Base-by-base conservation (phyloP, 30 jellyfish, hydroid and myxozoan genomes). In the Sanderia malayensis region DNA sequence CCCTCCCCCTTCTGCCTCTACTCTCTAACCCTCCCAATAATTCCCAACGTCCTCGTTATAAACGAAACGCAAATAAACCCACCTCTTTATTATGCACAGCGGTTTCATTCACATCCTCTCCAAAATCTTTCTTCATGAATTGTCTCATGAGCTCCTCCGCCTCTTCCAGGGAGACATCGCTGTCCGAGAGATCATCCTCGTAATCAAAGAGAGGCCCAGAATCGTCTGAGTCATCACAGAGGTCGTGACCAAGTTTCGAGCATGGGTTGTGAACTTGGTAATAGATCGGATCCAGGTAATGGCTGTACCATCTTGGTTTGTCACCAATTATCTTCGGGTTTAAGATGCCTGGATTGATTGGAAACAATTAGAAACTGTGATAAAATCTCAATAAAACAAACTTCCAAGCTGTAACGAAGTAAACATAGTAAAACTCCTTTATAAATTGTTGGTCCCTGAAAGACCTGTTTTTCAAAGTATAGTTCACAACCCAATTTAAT, bases 261-360 rank as follows among this genome's bases (percentile, higher is more conserved):
- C 81, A 95, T 10, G 97, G 97, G 67, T 81, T 81, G 80, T 88
- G 97, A 0, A 88, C 97, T 81, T 88, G 97, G 83, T 70, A 88
- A 37, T 80, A 88, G 25, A 64, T 45, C 73, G 97, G 97, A 21
- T 74, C 95, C 61, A 88, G 75, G 59, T 88, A 88, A 72, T 88
- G 97, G 46, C 95, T 88, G 72, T 80, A 88, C 97, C 97, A 88
- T 34, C 95, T 65, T 6, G 97, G 97, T 49, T 88, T 88, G 77
- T 88, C 97, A 1, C 97, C 97, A 55, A 88, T 70, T 28, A 88
- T 77, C 31, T 90, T 55, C 1, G 97, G 97, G 61, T 88, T 94
- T 13, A 72, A 62, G 23, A 88, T 81, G 0, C 95, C 97, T 88
- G 26, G 20, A 41, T n/a, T n/a, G n/a, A n/a, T n/a, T n/a, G n/a